phyloP scores from a whole-genome alignment of 2,888 invertebrate species.

The Aleiodes leptofemur region DNA sequence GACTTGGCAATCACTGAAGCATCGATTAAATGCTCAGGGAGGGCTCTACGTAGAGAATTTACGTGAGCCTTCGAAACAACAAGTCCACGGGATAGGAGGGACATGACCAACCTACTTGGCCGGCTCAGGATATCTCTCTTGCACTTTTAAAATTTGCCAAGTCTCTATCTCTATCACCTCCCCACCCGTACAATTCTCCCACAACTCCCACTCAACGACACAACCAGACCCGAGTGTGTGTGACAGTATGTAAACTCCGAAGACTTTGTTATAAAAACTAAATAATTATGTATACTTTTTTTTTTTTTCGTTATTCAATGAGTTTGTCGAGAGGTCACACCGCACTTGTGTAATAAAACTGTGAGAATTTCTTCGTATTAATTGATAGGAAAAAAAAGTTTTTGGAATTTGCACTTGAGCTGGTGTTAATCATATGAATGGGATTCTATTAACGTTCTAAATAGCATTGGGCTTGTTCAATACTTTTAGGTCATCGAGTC shows the following conservation, averaged over 20 bases:
- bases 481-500: too few species aligned
- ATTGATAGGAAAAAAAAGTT: too few species aligned
- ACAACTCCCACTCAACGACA: neutral
- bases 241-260: neutral
- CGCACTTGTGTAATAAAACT: too few species aligned
- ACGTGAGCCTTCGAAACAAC: constrained; percentile 48
- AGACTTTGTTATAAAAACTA: neutral
- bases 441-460: too few species aligned
- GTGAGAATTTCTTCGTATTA: too few species aligned
- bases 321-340: too few species aligned
- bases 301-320: too few species aligned
- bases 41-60: constrained; percentile 61
- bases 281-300: too few species aligned
- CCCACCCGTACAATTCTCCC: constrained; percentile 1
- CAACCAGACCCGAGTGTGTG: neutral
- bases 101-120: constrained; percentile 58
- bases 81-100: constrained; percentile 5
- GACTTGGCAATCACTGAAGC: constrained; percentile 53
- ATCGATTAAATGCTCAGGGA: constrained; percentile 48
- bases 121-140: constrained; percentile 48
- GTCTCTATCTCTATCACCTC: neutral
- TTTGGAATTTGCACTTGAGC: too few species aligned
- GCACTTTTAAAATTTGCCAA: neutral
- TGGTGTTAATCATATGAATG: too few species aligned
- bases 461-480: too few species aligned